Evolutionary conservation across 2,113 vertebrate species (phyloP).

Genomic region (Pygoscelis adeliae): DNA sequence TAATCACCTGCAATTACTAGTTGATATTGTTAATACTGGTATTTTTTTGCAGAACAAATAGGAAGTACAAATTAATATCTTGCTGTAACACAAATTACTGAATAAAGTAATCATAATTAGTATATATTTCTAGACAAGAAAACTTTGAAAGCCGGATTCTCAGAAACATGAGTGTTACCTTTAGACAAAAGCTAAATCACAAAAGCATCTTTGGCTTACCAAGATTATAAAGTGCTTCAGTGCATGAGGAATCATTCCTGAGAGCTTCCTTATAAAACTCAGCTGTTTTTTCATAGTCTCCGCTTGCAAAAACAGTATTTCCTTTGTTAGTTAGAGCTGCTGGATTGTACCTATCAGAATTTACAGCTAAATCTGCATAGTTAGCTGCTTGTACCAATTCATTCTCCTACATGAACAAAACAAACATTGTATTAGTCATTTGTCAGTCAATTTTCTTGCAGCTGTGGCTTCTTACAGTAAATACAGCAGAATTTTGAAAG

Average conservation of each 20-base stretch:
- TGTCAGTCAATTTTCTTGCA: background rate
- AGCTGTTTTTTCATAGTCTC: slow-evolving; percentile 91
- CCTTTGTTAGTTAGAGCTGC: slow-evolving; percentile 96
- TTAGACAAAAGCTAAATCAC: background rate
- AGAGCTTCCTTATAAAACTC: slow-evolving; percentile 96
- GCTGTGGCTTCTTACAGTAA: background rate
- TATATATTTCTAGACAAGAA: background rate
- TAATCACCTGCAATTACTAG: background rate
- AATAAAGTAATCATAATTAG: background rate
- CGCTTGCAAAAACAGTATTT: slow-evolving; percentile 87
- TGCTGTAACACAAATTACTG: background rate
- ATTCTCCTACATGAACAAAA: slow-evolving; percentile 83
- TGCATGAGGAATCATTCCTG: slow-evolving; percentile 95
- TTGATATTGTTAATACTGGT: background rate
- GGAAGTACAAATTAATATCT: background rate
- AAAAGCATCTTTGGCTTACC: slow-evolving; percentile 75
- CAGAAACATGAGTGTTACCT: background rate
- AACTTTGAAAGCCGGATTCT: background rate
- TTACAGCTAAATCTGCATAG: slow-evolving; percentile 94
- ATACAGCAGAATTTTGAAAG: background rate
- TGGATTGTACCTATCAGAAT: slow-evolving; percentile 92
- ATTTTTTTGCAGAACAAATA: background rate
- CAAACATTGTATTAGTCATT: slow-evolving; percentile 19
- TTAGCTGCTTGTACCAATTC: slow-evolving; percentile 88
- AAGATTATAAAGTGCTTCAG: slow-evolving; percentile 95